Evolutionary conservation across 2,888 invertebrate species (phyloP), one percentile per base, ranked within the genome.

Genomic region (Lamellibrachia satsuma): DNA sequence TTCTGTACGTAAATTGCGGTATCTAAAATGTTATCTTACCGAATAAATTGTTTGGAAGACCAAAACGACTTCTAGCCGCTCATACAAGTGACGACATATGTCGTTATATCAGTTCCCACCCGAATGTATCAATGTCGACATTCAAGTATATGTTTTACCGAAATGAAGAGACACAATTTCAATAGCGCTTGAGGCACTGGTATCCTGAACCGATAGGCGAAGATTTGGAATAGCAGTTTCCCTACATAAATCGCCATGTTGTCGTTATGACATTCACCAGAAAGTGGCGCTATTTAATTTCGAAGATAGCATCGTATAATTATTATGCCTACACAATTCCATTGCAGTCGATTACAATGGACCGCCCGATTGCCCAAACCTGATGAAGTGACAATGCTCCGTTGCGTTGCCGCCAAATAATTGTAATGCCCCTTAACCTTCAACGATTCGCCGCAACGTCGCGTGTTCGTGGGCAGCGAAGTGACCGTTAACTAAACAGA

Each of bases 401-500:
- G 75, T 6, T 22, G 15, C 22, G 4, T 75, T 22, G 75, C 22
- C 75, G 15, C 11, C 4, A 11, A 15, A 22, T 75, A 75, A 75
- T 75, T 15, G 15, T 22, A 11, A 75, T 15, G 75, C 22, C 75
- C 75, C 75, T 22, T 75, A 75, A 75, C 75, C 75, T 75, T 75
- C 22, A 15, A 15, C 75, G 75, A 15, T 22, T 15, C 15, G 22
- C 75, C 22, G 75, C 75, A 75, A 75, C 22, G 75, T 75, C 75
- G 15, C 22, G 22, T 22, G 75, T 15, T 75, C 75, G 75, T 75
- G 75, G 75, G 75, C 75, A 3, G 75, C 75, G 75, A 75, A 75
- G 22, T 75, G 75, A 75, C 75, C 75, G 75, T 75, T 75, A 75
- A 75, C 22, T 75, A 75, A 75, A 75, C 75, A 75, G 75, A 75